These are phyloP conservation scores for Lordiphosa stackelbergi DNA, from an alignment of 1,140 invertebrate species.

Conservation along the genomic window DNA sequence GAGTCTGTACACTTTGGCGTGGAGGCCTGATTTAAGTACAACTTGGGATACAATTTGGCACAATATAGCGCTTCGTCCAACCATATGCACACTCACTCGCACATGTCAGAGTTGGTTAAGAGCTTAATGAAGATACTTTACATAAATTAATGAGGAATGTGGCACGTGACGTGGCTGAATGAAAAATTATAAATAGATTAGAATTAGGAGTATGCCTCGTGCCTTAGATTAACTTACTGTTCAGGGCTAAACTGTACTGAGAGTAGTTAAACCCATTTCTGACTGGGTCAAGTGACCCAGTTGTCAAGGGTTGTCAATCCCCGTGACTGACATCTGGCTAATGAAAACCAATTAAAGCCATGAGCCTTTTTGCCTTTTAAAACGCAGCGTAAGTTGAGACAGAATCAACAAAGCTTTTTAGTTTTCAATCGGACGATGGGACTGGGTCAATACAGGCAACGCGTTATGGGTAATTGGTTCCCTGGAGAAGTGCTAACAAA, in stretches of 20 bases:
- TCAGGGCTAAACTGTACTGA: too few species aligned
- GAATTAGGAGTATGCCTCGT: too few species aligned
- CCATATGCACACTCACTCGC: background rate
- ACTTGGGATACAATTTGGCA: background rate
- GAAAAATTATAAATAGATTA: conserved; percentile 9
- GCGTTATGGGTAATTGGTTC: background rate
- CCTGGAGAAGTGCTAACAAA: conserved; percentile 6
- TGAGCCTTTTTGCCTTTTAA: conserved; percentile 3
- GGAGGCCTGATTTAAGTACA: background rate
- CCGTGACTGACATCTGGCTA: background rate
- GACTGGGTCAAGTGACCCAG: conserved; percentile 2
- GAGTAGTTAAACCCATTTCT: too few species aligned
- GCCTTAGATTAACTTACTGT: too few species aligned
- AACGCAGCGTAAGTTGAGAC: background rate
- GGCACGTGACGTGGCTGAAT: background rate
- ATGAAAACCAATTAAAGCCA: conserved; percentile 7
- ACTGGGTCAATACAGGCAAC: background rate
- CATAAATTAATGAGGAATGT: conserved; percentile 20
- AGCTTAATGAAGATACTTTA: conserved; percentile 22
- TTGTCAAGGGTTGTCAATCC: too few species aligned
- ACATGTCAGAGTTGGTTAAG: background rate
- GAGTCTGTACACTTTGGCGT: background rate
- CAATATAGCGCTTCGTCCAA: too few species aligned
- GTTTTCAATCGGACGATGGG: conserved; percentile 3
- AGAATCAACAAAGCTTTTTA: conserved; percentile 12